A percentile compares a stretch with the other conserved stretches of the same genome.
Conservation (phyloP, 1,140 invertebrate genomes). For the Heterodera carotae region DNA sequence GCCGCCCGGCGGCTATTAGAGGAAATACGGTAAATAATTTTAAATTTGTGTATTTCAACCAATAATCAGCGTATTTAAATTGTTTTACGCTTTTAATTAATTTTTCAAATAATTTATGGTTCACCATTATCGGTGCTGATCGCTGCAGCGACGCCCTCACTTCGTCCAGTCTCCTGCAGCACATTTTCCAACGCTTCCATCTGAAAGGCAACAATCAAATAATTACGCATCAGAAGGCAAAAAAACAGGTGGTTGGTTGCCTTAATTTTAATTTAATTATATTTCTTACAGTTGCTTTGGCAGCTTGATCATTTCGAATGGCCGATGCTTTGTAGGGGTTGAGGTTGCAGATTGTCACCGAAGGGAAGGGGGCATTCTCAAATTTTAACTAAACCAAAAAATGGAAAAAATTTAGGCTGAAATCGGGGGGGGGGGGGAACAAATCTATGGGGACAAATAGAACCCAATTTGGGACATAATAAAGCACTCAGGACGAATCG, state of each 20-base stretch:
- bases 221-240: too few species aligned
- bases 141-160: slow-evolving; percentile 57
- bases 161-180: slow-evolving; percentile 46
- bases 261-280: too few species aligned
- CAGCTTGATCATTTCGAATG: slow-evolving; percentile 54
- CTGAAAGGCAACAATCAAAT: slow-evolving; percentile 26
- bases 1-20: too few species aligned
- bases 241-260: too few species aligned
- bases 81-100: too few species aligned
- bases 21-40: too few species aligned
- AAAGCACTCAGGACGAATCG: too few species aligned
- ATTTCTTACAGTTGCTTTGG: slow-evolving; percentile 61
- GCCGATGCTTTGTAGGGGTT: slow-evolving; percentile 64
- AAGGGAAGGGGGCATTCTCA: slow-evolving; percentile 65
- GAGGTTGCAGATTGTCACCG: slow-evolving; percentile 63
- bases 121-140: slow-evolving; percentile 24
- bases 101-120: not conserved
- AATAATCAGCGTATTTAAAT: too few species aligned
- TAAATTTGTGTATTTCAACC: not conserved
- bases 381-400: slow-evolving; percentile 61
- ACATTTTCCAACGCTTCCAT: slow-evolving; percentile 62
- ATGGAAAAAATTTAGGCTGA: too few species aligned
- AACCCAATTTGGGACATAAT: too few species aligned
- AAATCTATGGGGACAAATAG: too few species aligned
- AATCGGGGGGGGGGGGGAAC: not conserved